A percentile compares a stretch with the other conserved stretches of the same genome.
Conservation (phyloP, 2,888 invertebrate genomes). For the Therioaphis trifolii region DNA sequence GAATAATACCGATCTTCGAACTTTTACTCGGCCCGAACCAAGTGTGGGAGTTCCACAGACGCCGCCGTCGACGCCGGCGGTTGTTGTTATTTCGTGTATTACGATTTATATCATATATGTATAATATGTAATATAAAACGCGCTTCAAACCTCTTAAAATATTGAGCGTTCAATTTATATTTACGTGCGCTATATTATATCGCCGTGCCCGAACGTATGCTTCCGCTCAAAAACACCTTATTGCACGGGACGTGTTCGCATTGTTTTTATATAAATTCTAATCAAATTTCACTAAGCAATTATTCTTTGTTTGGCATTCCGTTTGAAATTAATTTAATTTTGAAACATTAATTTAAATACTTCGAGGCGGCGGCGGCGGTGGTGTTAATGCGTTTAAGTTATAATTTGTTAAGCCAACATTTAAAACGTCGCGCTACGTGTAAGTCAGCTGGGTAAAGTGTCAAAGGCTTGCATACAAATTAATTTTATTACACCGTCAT, state of each 20-base stretch:
- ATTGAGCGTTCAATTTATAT: slow-evolving; percentile 27
- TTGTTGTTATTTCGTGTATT: not conserved
- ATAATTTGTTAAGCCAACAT: not conserved
- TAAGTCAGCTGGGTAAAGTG: too few relatives aligned
- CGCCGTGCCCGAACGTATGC: too few relatives aligned
- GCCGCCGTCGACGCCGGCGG: not conserved
- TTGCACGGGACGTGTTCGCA: not conserved
- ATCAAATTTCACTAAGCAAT: not conserved
- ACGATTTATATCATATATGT: too few relatives aligned
- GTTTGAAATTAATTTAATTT: too few relatives aligned
- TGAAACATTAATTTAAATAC: too few relatives aligned
- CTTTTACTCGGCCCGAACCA: not conserved
- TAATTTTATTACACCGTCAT: not conserved
- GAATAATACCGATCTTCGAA: slow-evolving; percentile 40
- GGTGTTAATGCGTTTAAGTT: not conserved
- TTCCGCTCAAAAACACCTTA: not conserved
- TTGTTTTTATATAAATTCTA: not conserved
- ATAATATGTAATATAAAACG: not conserved
- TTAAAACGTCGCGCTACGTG: not conserved
- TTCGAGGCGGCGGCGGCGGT: too few relatives aligned
- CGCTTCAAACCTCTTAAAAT: slow-evolving; percentile 1
- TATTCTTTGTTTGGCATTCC: not conserved
- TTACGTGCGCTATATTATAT: not conserved
- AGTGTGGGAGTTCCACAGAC: not conserved
- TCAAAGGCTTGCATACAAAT: not conserved